Evolutionary conservation across 2,113 vertebrate species (phyloP).

Genomic region (Ailurus styani): DNA sequence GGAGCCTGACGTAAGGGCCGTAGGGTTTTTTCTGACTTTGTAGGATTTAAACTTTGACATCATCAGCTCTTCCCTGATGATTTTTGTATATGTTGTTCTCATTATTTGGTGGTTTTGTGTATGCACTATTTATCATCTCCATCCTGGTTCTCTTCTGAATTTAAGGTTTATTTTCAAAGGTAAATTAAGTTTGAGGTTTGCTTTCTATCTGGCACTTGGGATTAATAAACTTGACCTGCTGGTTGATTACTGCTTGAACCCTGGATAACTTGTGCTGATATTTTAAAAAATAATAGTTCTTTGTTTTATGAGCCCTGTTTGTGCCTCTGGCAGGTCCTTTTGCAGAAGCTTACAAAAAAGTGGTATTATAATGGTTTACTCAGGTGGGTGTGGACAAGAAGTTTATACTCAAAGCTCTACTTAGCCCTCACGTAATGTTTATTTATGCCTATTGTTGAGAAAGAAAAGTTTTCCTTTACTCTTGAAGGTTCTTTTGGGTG

Average conservation of each 20-base stretch:
- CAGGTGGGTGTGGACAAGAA: background rate
- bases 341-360: background rate
- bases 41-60: background rate
- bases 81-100: background rate
- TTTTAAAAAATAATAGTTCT: background rate
- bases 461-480: background rate
- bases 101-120: background rate
- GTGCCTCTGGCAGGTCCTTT: background rate
- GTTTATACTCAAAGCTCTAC: background rate
- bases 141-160: background rate
- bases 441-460: background rate
- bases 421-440: background rate
- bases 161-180: constrained; percentile 40
- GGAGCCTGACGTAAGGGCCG: background rate
- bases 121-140: background rate
- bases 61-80: background rate
- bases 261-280: background rate
- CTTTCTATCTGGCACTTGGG: background rate
- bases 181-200: constrained; percentile 10
- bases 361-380: background rate
- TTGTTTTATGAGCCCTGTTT: background rate
- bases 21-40: background rate
- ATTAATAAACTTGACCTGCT: constrained; percentile 33
- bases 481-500: background rate
- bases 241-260: background rate